Conservation (phyloP, 1,140 invertebrate genomes). For the Fopius arisanus region DNA sequence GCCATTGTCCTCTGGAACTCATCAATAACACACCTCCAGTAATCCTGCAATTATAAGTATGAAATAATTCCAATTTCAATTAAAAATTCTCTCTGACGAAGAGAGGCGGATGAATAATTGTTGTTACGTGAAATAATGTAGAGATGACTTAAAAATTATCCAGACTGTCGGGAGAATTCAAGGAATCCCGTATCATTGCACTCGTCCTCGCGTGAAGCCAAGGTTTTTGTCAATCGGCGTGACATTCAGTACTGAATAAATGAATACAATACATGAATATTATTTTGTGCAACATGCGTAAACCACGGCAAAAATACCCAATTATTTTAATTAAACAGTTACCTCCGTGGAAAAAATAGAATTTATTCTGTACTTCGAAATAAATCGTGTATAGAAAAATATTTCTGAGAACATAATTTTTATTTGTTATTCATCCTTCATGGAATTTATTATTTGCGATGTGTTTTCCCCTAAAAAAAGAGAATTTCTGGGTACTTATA, state of each 20-base stretch:
- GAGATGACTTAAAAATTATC: neutral
- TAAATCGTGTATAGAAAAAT: too few relatives aligned
- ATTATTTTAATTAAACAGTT: too few relatives aligned
- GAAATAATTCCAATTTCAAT: neutral
- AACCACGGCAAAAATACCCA: too few relatives aligned
- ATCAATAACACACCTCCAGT: neutral
- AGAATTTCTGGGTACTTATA: neutral
- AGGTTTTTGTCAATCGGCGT: neutral
- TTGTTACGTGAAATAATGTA: neutral
- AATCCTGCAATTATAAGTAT: neutral
- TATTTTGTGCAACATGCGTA: neutral
- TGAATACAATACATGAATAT: neutral
- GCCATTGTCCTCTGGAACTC: neutral
- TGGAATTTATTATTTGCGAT: too few relatives aligned
- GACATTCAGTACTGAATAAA: neutral
- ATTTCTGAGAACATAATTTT: too few relatives aligned
- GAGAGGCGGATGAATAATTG: slow-evolving; percentile 4
- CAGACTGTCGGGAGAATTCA: neutral
- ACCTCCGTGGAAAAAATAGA: too few relatives aligned
- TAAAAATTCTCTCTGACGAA: neutral
- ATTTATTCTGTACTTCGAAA: too few relatives aligned
- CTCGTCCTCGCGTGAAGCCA: neutral
- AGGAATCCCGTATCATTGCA: neutral
- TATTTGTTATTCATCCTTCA: too few relatives aligned
- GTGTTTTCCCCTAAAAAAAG: too few relatives aligned